phyloP scores from a whole-genome alignment of 1,140 invertebrate genomes.

The Scaptomyza montana region DNA sequence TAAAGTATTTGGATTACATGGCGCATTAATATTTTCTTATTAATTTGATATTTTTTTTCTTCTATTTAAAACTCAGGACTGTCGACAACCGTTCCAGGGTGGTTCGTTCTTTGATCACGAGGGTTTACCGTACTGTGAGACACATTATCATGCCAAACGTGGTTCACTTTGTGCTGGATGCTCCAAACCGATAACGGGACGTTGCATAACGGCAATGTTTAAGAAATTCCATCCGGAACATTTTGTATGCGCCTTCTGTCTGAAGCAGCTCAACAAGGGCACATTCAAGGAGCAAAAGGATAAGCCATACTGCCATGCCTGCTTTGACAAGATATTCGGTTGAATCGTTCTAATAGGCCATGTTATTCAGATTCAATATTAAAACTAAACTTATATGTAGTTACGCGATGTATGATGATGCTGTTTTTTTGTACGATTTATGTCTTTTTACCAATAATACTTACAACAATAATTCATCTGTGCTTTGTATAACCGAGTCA shows the following conservation, averaged over 20 bases:
- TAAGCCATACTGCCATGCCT: constrained; percentile 98
- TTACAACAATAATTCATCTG: constrained; percentile 66
- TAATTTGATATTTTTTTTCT: constrained; percentile 12
- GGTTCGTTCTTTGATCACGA: constrained; percentile 98
- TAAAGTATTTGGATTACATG: constrained; percentile 20
- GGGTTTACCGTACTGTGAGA: constrained; percentile 98
- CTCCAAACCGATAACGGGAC: constrained; percentile 97
- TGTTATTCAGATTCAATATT: constrained; percentile 8
- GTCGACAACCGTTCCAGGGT: constrained; percentile 95
- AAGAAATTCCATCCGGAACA: constrained; percentile 99
- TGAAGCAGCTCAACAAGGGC: constrained; percentile 98
- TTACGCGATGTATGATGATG: constrained; percentile 56
- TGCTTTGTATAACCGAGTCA: constrained; percentile 80
- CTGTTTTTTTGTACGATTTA: constrained; percentile 69
- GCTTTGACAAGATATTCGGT: constrained; percentile 98
- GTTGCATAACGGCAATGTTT: constrained; percentile 99
- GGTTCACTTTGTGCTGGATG: constrained; percentile 98
- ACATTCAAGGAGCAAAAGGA: constrained; percentile 99
- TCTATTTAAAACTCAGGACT: constrained; percentile 88
- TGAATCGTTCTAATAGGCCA: constrained; percentile 83
- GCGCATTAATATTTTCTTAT: constrained; percentile 32
- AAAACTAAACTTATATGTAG: constrained; percentile 27
- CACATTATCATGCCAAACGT: constrained; percentile 98
- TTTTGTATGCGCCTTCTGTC: constrained; percentile 97
- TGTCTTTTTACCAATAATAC: constrained; percentile 47